Evolutionary conservation across 2,113 vertebrate species (phyloP), one percentile per base, ranked within the genome.

Genomic region (Aramus guarauna): DNA sequence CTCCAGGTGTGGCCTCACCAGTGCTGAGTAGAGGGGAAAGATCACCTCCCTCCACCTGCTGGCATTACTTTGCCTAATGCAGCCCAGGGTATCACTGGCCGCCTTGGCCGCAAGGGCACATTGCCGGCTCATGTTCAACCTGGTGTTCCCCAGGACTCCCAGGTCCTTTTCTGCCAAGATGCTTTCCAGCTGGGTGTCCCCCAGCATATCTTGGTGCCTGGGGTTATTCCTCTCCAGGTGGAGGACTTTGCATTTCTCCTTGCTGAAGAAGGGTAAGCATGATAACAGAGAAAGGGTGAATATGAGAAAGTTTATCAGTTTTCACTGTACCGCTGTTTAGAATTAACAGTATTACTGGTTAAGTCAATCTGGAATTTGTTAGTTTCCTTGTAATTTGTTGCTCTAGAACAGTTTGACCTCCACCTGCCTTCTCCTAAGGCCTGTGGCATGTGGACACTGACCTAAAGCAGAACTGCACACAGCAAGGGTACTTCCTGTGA

Each of bases 81-180:
- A 64, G 59, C 29, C 5, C 27, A 22, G 41, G 27, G 5, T 37
- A 12, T 5, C 52, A n/a, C 19, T n/a, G 29, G 7, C 22, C 7
- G 1, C 2, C 60, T 23, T n/a, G 8, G 23, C 41, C 1, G 1
- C 4, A 34, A 58, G 15, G 29, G 23, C 30, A 76, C 43, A 15
- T 29, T 67, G n/a, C 7, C 23, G 43, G 23, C 5, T 68, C 18
- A 20, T 20, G 20, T 30, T 30, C 52, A 76, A 30, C 39, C 30
- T 30, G 45, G 55, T 52, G 6, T 23, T 41, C 36, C 52, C 21
- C 29, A 48, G 64, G 17, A 32, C 3, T 13, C 12, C 9, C 30
- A n/a, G 39, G 26, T 55, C 39, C 55, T 71, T 58, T 48, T 41
- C 53, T 32, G 63, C 8, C 45, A 62, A 78, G 17, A 30, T 34